phyloP scores from a whole-genome alignment of 2,113 vertebrate genomes.

The Scopus umbretta region DNA sequence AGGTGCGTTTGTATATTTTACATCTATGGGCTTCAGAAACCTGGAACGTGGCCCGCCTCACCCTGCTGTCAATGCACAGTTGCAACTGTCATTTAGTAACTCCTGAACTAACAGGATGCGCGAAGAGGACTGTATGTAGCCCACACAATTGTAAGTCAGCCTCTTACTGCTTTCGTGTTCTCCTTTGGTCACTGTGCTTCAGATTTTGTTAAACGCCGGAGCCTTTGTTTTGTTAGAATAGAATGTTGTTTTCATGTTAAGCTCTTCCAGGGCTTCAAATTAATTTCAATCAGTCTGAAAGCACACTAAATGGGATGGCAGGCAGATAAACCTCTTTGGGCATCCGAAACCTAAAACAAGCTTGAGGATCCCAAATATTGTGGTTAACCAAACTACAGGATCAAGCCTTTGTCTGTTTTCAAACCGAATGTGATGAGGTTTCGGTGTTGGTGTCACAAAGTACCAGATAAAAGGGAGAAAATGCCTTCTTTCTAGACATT shows the following conservation, averaged over 20 bases:
- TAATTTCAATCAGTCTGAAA: background rate
- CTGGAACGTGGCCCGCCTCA: background rate
- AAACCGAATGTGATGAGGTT: background rate
- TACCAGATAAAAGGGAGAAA: background rate
- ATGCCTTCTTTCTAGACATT: background rate
- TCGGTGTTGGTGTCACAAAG: background rate
- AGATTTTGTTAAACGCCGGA: background rate
- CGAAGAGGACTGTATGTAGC: background rate
- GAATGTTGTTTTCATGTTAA: background rate
- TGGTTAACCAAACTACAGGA: background rate
- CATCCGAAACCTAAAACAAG: background rate
- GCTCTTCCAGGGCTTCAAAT: background rate
- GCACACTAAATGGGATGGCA: background rate
- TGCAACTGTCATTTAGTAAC: background rate
- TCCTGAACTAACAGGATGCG: background rate
- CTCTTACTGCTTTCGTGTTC: background rate
- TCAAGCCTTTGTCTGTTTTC: background rate
- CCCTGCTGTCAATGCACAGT: fast-evolving
- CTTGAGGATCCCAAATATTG: background rate
- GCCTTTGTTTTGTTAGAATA: background rate
- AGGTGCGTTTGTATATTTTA: background rate
- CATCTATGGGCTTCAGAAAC: background rate
- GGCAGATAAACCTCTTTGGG: background rate
- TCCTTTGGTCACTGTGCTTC: background rate
- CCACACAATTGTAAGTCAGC: background rate